Conservation (phyloP, 2,888 invertebrate genomes). For the Cosmorhoe ocellata region DNA sequence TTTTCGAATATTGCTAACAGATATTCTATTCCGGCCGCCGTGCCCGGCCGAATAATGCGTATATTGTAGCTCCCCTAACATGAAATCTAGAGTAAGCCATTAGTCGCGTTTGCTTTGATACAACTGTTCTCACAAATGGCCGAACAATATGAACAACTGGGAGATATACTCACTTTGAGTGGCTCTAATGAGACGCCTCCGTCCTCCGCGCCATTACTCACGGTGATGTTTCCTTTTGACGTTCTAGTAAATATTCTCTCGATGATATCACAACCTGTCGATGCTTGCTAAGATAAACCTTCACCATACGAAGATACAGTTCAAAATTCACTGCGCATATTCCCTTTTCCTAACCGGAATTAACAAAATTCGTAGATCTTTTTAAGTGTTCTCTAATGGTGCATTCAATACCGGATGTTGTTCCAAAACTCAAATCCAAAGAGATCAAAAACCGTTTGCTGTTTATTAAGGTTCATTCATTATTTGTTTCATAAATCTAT, state of each 20-base stretch:
- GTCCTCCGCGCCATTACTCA: conserved; percentile 49
- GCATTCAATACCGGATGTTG: conserved; percentile 24
- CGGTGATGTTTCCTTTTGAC: conserved; percentile 48
- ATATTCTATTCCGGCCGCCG: too few relatives aligned
- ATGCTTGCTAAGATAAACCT: conserved; percentile 25
- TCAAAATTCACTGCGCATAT: neutral
- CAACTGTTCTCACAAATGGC: conserved; percentile 12
- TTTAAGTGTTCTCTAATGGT: conserved; percentile 23
- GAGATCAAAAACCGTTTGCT: neutral
- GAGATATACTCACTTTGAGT: conserved; percentile 39
- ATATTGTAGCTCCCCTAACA: too few relatives aligned
- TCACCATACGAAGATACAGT: conserved; percentile 15
- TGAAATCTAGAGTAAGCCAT: conserved; percentile 2
- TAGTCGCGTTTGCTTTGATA: conserved; percentile 17
- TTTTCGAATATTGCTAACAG: too few relatives aligned
- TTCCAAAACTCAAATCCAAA: conserved; percentile 2
- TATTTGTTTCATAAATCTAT: too few relatives aligned
- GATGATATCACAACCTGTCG: conserved; percentile 36
- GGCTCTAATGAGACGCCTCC: conserved; percentile 49
- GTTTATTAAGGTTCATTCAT: too few relatives aligned
- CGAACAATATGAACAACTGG: conserved; percentile 34
- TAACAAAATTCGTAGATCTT: conserved; percentile 30
- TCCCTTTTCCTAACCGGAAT: conserved; percentile 24
- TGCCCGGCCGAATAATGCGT: too few relatives aligned
- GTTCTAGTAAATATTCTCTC: conserved; percentile 56